Evolutionary conservation across 2,797 vertebrate genomes (phyloP).

Genomic region (Hapalemur alaotrensis): DNA sequence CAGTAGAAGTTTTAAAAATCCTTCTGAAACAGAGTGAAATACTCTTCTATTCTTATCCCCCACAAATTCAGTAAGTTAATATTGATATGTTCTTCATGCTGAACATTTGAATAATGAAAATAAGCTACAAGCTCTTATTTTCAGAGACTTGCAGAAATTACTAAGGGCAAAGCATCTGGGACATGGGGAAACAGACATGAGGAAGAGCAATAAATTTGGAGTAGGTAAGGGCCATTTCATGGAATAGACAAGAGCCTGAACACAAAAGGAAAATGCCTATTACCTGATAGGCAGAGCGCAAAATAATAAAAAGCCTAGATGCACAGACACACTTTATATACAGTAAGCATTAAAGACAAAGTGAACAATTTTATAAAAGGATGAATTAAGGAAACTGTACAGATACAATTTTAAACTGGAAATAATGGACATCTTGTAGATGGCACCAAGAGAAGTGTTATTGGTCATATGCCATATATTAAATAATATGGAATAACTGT

Average conservation of each 20-base stretch:
- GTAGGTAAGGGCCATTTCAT: not conserved
- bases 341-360: not conserved
- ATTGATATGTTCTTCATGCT: not conserved
- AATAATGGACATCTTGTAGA: not conserved
- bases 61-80: not conserved
- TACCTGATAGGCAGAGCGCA: not conserved
- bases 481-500: not conserved
- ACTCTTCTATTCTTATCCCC: not conserved
- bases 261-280: not conserved
- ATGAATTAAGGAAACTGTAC: not conserved
- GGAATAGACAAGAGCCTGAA: not conserved
- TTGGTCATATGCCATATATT: not conserved
- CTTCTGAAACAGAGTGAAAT: not conserved
- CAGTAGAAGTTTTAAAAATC: not conserved
- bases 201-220: not conserved
- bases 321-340: not conserved
- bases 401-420: not conserved
- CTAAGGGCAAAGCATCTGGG: not conserved
- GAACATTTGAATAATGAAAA: not conserved
- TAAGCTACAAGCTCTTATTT: not conserved
- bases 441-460: not conserved
- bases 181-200: not conserved
- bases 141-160: not conserved
- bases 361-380: not conserved
- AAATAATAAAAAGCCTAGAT: not conserved